Evolutionary conservation across 2,797 vertebrate species (phyloP).

Genomic region (Typhlichthys subterraneus): DNA sequence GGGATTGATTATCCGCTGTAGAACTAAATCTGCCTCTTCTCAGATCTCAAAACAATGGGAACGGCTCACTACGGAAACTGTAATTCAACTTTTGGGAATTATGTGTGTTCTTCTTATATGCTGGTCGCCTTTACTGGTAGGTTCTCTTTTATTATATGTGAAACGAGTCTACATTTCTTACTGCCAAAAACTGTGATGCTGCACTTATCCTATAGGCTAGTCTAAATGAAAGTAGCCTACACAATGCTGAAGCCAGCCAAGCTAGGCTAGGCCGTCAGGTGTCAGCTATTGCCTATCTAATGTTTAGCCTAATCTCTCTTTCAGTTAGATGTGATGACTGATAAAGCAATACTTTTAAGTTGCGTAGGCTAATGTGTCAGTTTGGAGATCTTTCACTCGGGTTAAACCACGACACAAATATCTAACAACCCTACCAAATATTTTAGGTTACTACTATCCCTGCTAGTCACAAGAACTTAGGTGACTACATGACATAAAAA

Average conservation of each 20-base stretch:
- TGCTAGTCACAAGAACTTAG: conserved; percentile 24
- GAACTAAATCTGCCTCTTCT: conserved; percentile 75
- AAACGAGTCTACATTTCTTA: not conserved
- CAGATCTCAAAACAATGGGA: conserved; percentile 88
- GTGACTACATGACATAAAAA: no score
- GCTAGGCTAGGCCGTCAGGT: no score
- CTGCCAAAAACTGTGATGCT: not conserved
- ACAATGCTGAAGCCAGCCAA: not conserved
- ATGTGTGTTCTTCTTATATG: conserved; percentile 93
- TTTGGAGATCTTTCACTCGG: conserved; percentile 58
- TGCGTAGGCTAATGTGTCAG: conserved; percentile 7
- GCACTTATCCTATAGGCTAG: not conserved
- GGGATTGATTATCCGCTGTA: conserved; percentile 86
- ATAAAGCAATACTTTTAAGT: not conserved
- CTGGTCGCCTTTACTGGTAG: conserved; percentile 96
- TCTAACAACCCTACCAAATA: conserved; percentile 37
- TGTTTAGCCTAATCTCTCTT: not conserved
- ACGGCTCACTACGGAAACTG: conserved; percentile 89
- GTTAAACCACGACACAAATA: conserved; percentile 52
- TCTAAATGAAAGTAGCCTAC: not conserved
- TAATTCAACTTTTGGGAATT: conserved; percentile 92
- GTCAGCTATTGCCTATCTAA: not conserved
- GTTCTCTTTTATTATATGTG: conserved; percentile 53
- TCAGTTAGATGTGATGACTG: not conserved
- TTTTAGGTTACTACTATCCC: conserved; percentile 25